Percentiles rank a stretch among this genome's conserved stretches.
These are phyloP conservation scores for Hermaeophaga mercurialis DNA, from an alignment of 2,888 invertebrate genomes.

Conservation along the genomic window DNA sequence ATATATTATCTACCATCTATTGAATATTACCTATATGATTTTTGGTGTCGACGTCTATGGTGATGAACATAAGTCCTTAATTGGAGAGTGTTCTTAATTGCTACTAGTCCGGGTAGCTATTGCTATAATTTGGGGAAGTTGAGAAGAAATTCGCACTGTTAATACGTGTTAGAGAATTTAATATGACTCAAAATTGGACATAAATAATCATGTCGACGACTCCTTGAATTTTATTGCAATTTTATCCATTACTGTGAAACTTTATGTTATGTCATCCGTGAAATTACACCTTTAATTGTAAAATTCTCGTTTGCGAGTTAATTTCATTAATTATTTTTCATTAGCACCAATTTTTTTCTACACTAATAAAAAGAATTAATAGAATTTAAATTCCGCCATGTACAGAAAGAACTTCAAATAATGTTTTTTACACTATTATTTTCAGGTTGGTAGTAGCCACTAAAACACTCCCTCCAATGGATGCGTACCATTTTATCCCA, in stretches of 20 bases:
- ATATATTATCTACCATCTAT: too few relatives aligned
- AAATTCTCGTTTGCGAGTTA: not conserved
- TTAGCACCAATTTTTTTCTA: too few relatives aligned
- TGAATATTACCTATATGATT: too few relatives aligned
- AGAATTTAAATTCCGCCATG: too few relatives aligned
- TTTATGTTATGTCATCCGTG: not conserved
- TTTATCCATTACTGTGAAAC: too few relatives aligned
- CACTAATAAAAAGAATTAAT: too few relatives aligned
- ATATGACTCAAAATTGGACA: slow-evolving; percentile 18
- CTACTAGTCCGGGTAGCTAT: slow-evolving; percentile 12
- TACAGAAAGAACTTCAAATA: too few relatives aligned
- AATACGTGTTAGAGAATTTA: slow-evolving; percentile 12
- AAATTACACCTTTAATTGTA: slow-evolving; percentile 5
- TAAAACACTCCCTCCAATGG: slow-evolving; percentile 87
- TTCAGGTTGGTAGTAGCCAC: slow-evolving; percentile 78
- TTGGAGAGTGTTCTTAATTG: slow-evolving; percentile 18
- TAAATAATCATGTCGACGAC: slow-evolving; percentile 17
- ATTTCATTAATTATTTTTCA: slow-evolving; percentile 3
- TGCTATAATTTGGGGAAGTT: slow-evolving; percentile 8
- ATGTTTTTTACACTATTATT: too few relatives aligned
- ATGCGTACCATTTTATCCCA: slow-evolving; percentile 84
- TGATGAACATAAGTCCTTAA: slow-evolving; percentile 15
- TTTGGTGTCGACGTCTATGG: too few relatives aligned
- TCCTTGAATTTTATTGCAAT: too few relatives aligned
- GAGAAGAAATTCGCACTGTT: slow-evolving; percentile 10